Evolutionary conservation across 2,888 invertebrate genomes (phyloP).

Genomic region (Himalopsyche kuldschensis): DNA sequence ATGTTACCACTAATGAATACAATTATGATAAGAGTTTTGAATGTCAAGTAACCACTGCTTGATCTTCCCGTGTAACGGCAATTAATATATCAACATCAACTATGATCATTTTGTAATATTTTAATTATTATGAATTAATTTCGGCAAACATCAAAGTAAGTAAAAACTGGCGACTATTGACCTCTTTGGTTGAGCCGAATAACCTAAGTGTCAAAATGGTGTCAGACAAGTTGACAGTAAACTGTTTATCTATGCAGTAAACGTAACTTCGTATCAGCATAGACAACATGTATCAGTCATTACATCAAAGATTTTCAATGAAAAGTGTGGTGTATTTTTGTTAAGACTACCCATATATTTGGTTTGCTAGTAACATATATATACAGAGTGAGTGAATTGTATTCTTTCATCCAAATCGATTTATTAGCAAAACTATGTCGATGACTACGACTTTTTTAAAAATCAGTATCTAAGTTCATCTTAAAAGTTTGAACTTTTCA

Average conservation of each 20-base stretch:
- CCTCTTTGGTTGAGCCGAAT: background rate
- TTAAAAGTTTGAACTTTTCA: too few relatives aligned
- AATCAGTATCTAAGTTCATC: too few relatives aligned
- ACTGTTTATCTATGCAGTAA: too few relatives aligned
- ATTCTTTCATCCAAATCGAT: background rate
- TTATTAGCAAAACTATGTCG: too few relatives aligned
- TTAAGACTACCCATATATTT: background rate
- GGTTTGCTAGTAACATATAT: background rate
- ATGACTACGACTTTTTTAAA: too few relatives aligned
- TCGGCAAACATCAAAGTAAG: background rate
- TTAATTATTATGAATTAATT: background rate
- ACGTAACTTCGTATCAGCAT: background rate
- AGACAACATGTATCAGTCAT: background rate
- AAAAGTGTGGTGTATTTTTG: background rate
- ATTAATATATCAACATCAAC: too few relatives aligned
- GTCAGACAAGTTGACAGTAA: background rate
- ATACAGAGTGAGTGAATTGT: background rate
- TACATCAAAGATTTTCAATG: background rate
- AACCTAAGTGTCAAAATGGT: background rate
- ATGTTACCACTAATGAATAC: too few relatives aligned
- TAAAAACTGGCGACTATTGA: background rate
- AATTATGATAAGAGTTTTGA: too few relatives aligned
- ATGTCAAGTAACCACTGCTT: too few relatives aligned
- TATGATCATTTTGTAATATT: too few relatives aligned
- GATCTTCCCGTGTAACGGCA: too few relatives aligned